Conservation (phyloP, 2,797 vertebrate species). For the Acestrorhynchus altus region DNA sequence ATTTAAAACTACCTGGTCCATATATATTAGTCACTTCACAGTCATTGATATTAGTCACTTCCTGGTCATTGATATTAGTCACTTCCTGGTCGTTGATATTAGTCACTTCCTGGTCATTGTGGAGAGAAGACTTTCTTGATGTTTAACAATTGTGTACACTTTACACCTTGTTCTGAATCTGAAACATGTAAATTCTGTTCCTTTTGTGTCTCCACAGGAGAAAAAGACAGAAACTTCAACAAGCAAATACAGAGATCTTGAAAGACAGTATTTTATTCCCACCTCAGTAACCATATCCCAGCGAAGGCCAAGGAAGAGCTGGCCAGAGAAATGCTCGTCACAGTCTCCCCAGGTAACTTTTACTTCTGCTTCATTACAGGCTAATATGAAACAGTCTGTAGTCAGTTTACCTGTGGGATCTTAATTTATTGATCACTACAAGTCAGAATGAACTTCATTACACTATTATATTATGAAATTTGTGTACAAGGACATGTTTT, state of each 20-base stretch:
- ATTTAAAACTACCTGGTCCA: no score
- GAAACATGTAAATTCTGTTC: conserved; percentile 17
- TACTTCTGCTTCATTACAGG: background rate
- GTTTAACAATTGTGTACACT: no score
- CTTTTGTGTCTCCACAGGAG: conserved; percentile 74
- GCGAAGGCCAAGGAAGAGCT: conserved; percentile 99
- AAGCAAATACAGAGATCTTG: conserved; percentile 98
- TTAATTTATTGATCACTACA: background rate
- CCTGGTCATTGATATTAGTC: no score
- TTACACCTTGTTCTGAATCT: background rate
- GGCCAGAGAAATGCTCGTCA: conserved; percentile 99
- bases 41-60: no score
- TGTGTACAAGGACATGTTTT: no score
- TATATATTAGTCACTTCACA: no score
- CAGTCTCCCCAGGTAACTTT: conserved; percentile 93
- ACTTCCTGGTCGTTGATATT: no score
- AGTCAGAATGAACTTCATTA: background rate
- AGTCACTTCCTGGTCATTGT: no score
- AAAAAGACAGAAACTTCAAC: conserved; percentile 99
- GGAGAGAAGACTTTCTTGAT: no score
- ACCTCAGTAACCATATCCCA: conserved; percentile 99
- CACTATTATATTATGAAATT: no score
- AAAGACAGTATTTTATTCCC: conserved; percentile 99
- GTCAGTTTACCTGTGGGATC: background rate
- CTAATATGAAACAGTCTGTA: background rate